Evolutionary conservation across 2,797 vertebrate genomes (phyloP).

Genomic region (Rhincodon typus): DNA sequence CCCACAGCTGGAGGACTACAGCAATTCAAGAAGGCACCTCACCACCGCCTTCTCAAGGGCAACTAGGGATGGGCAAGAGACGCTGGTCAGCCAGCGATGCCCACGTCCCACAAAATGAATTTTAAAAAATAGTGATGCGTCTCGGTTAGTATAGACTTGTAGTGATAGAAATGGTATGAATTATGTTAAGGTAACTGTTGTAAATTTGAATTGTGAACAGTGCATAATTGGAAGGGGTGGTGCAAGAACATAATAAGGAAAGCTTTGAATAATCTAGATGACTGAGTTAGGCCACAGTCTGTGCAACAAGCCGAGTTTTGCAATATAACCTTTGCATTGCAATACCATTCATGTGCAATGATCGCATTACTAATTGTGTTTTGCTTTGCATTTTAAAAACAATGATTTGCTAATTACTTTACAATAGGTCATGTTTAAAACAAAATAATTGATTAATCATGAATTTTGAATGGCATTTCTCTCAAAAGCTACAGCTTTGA

Average conservation of each 20-base stretch:
- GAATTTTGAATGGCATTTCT: background rate
- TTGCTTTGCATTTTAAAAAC: background rate
- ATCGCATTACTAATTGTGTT: background rate
- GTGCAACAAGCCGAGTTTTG: background rate
- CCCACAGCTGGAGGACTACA: no score
- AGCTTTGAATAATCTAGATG: background rate
- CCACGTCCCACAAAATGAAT: no score
- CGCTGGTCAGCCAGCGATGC: no score
- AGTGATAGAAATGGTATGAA: background rate
- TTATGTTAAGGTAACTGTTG: background rate
- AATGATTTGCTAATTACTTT: background rate
- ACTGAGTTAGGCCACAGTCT: background rate
- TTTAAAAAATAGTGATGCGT: background rate
- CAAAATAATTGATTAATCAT: background rate
- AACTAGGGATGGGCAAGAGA: no score
- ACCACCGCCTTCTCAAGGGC: no score
- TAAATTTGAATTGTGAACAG: background rate
- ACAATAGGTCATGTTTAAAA: background rate
- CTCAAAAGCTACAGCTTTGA: no score
- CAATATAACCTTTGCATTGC: background rate
- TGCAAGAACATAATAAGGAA: background rate
- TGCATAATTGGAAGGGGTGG: no score
- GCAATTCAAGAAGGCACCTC: no score
- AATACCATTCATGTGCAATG: background rate
- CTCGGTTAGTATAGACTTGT: background rate